Evolutionary conservation across 2,113 vertebrate genomes (phyloP), one percentile per base, ranked within the genome.

Genomic region (Hemichromis elongatus): DNA sequence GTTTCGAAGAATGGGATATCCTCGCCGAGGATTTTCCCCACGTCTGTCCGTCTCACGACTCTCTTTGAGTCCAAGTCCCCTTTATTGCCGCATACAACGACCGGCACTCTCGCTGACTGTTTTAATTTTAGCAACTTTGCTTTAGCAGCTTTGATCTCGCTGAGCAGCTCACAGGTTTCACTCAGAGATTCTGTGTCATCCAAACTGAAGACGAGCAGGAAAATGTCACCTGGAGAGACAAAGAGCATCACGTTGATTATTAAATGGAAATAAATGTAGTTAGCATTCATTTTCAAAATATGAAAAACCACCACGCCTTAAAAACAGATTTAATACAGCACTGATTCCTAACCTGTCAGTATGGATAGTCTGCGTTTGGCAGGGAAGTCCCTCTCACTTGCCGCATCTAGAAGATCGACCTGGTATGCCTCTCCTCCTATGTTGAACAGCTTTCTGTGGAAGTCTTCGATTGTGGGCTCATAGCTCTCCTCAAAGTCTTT

Each of bases 361-460:
- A 96, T 96, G 52, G 96, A 94, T 9, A 96, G 78, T 73, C 96
- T 95, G 83, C 96, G 90, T 26, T 95, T 96, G 0, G 96, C 96
- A 3, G 96, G 96, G 77, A 95, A 96, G 87, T 93, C 90, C 57
- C 93, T 95, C 53, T 96, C 96, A 10, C 85, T 85, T 4, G 96
- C 87, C 1, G 96, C 96, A 66, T 96, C 96, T 78, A 96, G 93
- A 1, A 96, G 90, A 80, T 96, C 96, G 0, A 96, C 24, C 86
- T 96, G 96, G 63, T 96, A 96, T 2, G 90, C 52, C 75, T 96
- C 91, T 9, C 95, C 95, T 81, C 91, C 79, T 8, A 96, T 95
- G 88, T 93, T 92, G 89, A 95, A 96, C 85, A 96, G 84, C 86
- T 96, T 96, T 53, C 95, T 94, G 93, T 96, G 93, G 78, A 96